phyloP scores from a whole-genome alignment of 2,797 vertebrate genomes.

The Paramormyrops hopkinsi region DNA sequence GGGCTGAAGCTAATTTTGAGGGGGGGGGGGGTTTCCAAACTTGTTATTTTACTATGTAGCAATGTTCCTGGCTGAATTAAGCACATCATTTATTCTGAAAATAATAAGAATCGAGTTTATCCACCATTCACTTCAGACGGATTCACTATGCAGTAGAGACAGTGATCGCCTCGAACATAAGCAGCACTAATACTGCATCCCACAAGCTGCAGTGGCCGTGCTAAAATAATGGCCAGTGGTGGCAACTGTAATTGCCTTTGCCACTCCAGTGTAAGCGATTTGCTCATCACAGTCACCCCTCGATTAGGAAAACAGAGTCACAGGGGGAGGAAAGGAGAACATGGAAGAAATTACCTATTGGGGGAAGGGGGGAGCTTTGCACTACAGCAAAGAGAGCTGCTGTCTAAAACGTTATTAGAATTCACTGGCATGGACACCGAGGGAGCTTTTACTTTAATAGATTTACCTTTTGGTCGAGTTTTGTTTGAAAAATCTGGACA shows the following conservation, averaged over 20 bases:
- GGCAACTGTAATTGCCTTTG: background rate
- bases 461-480: background rate
- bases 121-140: background rate
- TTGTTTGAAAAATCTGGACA: background rate
- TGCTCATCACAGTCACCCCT: constrained; percentile 11
- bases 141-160: background rate
- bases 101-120: background rate
- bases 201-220: constrained; percentile 3
- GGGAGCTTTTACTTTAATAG: background rate
- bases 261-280: background rate
- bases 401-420: constrained; percentile 13
- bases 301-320: constrained; percentile 25
- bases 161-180: background rate
- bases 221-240: background rate
- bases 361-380: background rate
- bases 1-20: background rate
- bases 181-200: background rate
- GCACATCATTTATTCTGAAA: background rate
- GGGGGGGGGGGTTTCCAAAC: background rate
- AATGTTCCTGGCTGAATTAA: background rate
- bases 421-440: background rate
- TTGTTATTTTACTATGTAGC: background rate
- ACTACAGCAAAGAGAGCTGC: background rate
- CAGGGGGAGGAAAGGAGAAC: background rate
- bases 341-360: background rate